Conservation (phyloP, 2,113 vertebrate species). For the Elachura formosa region DNA sequence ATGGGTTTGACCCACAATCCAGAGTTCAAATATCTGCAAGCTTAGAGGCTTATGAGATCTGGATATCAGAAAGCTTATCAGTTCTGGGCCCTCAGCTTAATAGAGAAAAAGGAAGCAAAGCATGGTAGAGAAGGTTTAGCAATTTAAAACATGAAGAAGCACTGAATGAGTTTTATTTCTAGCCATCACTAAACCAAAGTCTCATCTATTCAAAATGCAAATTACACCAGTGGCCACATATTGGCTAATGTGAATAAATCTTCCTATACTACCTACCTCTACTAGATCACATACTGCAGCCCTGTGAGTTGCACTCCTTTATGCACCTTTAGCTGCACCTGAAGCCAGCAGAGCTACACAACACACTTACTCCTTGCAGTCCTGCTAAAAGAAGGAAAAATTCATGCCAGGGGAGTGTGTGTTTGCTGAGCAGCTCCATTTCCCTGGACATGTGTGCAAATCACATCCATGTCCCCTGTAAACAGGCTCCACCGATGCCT, state of each 20-base stretch:
- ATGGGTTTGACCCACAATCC: not conserved
- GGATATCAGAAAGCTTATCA: not conserved
- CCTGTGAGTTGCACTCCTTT: not conserved
- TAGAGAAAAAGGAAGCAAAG: not conserved
- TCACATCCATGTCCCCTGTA: fast-evolving
- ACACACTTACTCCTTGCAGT: not conserved
- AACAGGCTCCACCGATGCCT: fast-evolving
- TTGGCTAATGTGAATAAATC: not conserved
- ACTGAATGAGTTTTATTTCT: not conserved
- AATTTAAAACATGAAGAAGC: not conserved
- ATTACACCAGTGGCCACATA: not conserved
- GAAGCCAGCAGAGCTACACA: not conserved
- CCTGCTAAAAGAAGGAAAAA: not conserved
- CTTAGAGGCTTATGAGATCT: not conserved
- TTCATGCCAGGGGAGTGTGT: fast-evolving
- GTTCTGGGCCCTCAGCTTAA: not conserved
- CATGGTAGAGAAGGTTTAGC: not conserved
- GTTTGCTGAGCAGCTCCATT: not conserved
- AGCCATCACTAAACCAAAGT: not conserved
- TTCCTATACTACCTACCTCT: not conserved
- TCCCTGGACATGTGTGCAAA: not conserved
- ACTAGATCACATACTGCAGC: fast-evolving
- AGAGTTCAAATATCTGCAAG: not conserved
- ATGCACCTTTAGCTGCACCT: not conserved
- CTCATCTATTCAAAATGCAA: not conserved